Evolutionary conservation across 2,888 invertebrate species (phyloP).

Genomic region (Andrena camellia): DNA sequence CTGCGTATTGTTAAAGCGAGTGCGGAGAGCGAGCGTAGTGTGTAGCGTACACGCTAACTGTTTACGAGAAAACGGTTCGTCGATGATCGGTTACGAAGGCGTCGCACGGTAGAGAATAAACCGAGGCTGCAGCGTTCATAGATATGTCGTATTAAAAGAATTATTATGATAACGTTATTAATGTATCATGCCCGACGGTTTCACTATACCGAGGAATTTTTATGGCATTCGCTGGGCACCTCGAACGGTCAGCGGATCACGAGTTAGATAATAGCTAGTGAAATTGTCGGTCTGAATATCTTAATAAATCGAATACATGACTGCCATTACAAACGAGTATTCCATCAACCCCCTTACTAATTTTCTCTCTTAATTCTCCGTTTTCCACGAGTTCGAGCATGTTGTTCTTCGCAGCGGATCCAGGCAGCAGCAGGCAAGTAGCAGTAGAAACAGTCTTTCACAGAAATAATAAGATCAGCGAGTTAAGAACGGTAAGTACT

Average conservation of each 20-base stretch:
- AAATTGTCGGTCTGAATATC: conserved; percentile 71
- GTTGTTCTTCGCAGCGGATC: background rate
- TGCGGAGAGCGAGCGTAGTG: conserved; percentile 54
- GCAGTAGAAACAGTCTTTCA: background rate
- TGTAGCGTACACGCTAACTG: conserved; percentile 62
- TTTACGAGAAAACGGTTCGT: conserved; percentile 46
- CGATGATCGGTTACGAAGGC: conserved; percentile 50
- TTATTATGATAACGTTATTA: conserved; percentile 73
- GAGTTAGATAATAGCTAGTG: conserved; percentile 60
- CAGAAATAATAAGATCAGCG: background rate
- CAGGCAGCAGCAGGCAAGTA: background rate
- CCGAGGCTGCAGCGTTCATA: conserved; percentile 68
- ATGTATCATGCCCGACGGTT: conserved; percentile 73
- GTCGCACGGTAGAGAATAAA: conserved; percentile 64
- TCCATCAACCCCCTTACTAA: conserved; percentile 36
- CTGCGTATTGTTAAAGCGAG: conserved; percentile 68
- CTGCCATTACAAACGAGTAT: conserved; percentile 66
- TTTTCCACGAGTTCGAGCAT: background rate
- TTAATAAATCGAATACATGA: conserved; percentile 74
- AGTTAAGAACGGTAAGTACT: background rate
- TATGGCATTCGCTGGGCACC: conserved; percentile 35
- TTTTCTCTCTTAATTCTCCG: background rate
- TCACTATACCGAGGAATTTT: conserved; percentile 62
- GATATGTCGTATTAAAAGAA: conserved; percentile 64
- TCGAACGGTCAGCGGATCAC: conserved; percentile 35